Percentiles rank a stretch among this genome's conserved stretches.
Conservation (phyloP, 2,888 invertebrate genomes). For the Suillia variegata region DNA sequence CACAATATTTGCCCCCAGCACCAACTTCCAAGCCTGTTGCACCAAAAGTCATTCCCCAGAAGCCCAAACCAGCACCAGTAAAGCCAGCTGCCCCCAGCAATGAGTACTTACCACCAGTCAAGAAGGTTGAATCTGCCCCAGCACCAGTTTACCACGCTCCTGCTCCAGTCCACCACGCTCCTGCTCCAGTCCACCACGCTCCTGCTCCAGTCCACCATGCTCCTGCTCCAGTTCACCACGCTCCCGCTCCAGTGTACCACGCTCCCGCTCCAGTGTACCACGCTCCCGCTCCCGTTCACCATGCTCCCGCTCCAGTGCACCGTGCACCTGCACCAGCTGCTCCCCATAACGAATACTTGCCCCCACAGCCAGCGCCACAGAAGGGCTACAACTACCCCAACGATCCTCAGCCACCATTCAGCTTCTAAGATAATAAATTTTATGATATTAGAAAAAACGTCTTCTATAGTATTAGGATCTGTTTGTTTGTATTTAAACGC, state of each 20-base stretch:
- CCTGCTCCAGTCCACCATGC: conserved; percentile 15
- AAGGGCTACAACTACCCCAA: conserved; percentile 53
- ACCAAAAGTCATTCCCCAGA: too few relatives aligned
- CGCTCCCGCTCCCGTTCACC: conserved; percentile 10
- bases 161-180: conserved; percentile 5
- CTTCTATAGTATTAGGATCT: conserved; percentile 46
- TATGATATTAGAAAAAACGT: conserved; percentile 29
- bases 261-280: conserved; percentile 14
- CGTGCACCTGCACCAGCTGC: neutral
- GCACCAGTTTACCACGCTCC: neutral
- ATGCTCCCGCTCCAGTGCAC: conserved; percentile 14
- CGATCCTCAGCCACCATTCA: conserved; percentile 50
- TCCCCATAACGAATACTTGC: neutral
- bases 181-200: conserved; percentile 13
- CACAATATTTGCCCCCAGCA: neutral
- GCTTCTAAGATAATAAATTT: conserved; percentile 39
- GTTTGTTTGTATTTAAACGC: conserved; percentile 22
- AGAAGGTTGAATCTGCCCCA: neutral
- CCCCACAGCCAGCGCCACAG: conserved; percentile 18
- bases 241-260: conserved; percentile 9
- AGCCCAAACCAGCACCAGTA: neutral
- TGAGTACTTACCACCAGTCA: neutral
- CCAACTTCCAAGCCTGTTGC: neutral
- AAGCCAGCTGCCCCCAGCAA: neutral
- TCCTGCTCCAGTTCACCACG: neutral